phyloP scores from a whole-genome alignment of 2,888 invertebrate genomes.

The Acanthosepion pharaonis region DNA sequence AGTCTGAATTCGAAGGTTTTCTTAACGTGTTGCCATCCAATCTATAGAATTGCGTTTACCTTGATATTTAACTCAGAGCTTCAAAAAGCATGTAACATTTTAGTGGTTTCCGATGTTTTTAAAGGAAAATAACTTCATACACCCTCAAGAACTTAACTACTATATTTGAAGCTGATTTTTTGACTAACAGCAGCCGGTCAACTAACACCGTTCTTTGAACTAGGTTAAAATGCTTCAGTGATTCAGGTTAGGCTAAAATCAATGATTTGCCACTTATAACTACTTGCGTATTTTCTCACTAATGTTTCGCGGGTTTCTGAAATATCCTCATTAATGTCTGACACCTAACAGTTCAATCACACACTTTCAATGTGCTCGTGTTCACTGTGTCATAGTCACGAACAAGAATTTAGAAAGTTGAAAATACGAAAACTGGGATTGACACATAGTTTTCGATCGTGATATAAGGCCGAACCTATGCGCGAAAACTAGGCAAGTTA shows the following conservation, averaged over 20 bases:
- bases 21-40: too few relatives aligned
- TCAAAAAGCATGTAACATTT: too few relatives aligned
- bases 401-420: neutral
- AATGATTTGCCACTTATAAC: neutral
- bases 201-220: neutral
- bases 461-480: too few relatives aligned
- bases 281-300: neutral
- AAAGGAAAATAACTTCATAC: too few relatives aligned
- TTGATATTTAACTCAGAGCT: too few relatives aligned
- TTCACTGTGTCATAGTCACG: neutral
- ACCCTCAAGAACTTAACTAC: too few relatives aligned
- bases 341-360: neutral
- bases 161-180: neutral
- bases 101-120: too few relatives aligned
- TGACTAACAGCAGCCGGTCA: fast-evolving
- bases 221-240: neutral
- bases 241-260: slow-evolving; percentile 4
- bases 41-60: too few relatives aligned
- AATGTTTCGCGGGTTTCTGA: neutral
- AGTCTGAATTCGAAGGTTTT: too few relatives aligned
- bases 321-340: neutral
- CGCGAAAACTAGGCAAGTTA: too few relatives aligned
- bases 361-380: neutral
- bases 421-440: neutral
- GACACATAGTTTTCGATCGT: neutral